Conservation (phyloP, 2,797 vertebrate species). For the Cheirogaleus major region DNA sequence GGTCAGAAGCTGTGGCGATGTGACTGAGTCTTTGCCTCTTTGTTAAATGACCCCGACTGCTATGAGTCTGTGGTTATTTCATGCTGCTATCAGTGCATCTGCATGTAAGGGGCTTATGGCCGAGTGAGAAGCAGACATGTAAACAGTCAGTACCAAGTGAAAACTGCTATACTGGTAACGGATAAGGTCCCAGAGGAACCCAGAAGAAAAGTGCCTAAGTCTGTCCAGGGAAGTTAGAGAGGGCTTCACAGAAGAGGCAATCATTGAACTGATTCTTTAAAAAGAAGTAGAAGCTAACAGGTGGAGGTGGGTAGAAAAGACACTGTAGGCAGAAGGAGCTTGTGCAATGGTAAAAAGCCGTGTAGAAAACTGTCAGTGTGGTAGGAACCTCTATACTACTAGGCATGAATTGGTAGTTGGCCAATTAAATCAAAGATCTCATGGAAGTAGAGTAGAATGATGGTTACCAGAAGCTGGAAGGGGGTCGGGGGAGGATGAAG, state of each 20-base stretch:
- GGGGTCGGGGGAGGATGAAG: not conserved
- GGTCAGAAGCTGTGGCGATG: not conserved
- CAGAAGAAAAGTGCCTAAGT: not conserved
- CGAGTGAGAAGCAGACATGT: not conserved
- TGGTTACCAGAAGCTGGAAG: not conserved
- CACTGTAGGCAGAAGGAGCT: not conserved
- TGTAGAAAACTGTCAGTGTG: not conserved
- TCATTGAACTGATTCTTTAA: not conserved
- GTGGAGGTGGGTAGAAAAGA: not conserved
- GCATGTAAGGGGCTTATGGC: not conserved
- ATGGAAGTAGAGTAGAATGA: not conserved
- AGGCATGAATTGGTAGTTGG: not conserved
- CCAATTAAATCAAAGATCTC: not conserved
- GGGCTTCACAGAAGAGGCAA: not conserved
- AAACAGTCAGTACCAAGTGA: not conserved
- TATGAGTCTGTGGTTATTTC: not conserved
- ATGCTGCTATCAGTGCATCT: not conserved
- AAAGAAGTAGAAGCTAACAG: not conserved
- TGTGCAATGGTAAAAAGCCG: fast-evolving
- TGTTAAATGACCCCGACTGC: not conserved
- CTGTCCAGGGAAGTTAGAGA: not conserved
- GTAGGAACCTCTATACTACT: not conserved
- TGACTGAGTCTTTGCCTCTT: not conserved
- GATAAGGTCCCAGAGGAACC: not conserved
- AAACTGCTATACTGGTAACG: not conserved